phyloP scores from a whole-genome alignment of 1,140 invertebrate genomes.

The Drosophila rhopaloa region DNA sequence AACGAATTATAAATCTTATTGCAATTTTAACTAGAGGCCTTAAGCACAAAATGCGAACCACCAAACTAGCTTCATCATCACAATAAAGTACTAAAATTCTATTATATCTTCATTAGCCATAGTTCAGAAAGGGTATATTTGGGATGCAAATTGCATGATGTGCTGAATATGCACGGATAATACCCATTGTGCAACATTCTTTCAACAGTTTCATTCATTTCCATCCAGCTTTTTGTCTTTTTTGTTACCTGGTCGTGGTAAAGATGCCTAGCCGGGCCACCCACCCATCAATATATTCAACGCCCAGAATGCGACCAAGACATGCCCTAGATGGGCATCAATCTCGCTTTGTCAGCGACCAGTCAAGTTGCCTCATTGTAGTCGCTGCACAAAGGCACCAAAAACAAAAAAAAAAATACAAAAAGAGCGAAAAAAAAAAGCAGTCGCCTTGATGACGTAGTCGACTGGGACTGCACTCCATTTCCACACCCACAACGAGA shows the following conservation, averaged over 20 bases:
- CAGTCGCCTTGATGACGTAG: constrained; percentile 70
- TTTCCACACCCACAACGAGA: constrained; percentile 61
- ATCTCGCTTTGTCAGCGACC: constrained; percentile 74
- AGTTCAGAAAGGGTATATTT: background rate
- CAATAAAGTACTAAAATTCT: too few species aligned
- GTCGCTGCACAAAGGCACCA: constrained; percentile 35
- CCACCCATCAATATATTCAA: constrained; percentile 54
- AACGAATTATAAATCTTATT: background rate
- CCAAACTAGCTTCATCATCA: too few species aligned
- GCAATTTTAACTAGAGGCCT: too few species aligned
- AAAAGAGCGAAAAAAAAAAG: constrained; percentile 42
- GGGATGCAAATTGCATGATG: background rate
- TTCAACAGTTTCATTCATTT: constrained; percentile 15
- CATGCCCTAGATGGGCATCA: constrained; percentile 66
- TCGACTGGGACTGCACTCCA: constrained; percentile 42
- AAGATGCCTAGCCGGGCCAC: constrained; percentile 13
- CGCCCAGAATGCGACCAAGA: constrained; percentile 45
- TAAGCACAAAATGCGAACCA: too few species aligned
- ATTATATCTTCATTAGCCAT: background rate
- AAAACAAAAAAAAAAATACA: constrained; percentile 16
- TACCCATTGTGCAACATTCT: background rate
- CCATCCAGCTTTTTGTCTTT: constrained; percentile 17
- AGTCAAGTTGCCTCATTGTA: constrained; percentile 75
- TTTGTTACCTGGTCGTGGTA: constrained; percentile 36
- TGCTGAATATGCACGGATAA: background rate